These are phyloP conservation scores for Pseudorectes ferrugineus DNA, from an alignment of 2,113 vertebrate genomes.

Conservation along the genomic window DNA sequence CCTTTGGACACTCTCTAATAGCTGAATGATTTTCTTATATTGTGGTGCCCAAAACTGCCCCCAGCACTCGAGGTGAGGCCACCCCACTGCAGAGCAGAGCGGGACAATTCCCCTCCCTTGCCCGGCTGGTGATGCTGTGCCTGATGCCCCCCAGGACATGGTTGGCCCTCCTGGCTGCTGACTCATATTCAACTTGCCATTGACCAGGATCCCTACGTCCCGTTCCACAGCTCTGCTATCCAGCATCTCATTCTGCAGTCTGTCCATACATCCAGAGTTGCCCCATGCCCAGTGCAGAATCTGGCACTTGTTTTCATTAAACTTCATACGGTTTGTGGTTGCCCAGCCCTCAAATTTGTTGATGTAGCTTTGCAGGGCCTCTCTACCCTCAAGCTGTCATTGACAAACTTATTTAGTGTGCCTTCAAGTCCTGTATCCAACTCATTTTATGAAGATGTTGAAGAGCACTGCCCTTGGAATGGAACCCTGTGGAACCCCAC, in stretches of 20 bases:
- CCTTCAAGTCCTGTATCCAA: background rate
- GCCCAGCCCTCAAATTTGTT: background rate
- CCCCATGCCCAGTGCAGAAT: background rate
- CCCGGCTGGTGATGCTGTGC: too few relatives aligned
- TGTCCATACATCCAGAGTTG: background rate
- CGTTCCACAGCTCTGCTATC: background rate
- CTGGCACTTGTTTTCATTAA: background rate
- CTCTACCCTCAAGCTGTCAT: background rate
- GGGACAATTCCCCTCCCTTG: too few relatives aligned
- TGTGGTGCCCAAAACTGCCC: too few relatives aligned
- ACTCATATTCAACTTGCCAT: too few relatives aligned
- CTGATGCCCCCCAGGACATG: too few relatives aligned
- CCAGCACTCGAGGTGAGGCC: too few relatives aligned
- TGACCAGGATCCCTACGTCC: rapidly evolving
- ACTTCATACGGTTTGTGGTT: background rate
- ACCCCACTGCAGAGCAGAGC: too few relatives aligned
- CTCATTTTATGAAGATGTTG: background rate
- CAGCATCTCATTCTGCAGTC: background rate
- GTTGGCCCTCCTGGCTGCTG: too few relatives aligned
- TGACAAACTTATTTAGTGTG: background rate
- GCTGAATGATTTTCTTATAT: too few relatives aligned
- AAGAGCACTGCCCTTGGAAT: background rate
- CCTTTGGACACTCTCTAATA: too few relatives aligned
- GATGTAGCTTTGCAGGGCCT: rapidly evolving
- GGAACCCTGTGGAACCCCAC: background rate